Evolutionary conservation across 2,888 invertebrate genomes (phyloP), one percentile per base, ranked within the genome.

Genomic region (Epinotia nisella): DNA sequence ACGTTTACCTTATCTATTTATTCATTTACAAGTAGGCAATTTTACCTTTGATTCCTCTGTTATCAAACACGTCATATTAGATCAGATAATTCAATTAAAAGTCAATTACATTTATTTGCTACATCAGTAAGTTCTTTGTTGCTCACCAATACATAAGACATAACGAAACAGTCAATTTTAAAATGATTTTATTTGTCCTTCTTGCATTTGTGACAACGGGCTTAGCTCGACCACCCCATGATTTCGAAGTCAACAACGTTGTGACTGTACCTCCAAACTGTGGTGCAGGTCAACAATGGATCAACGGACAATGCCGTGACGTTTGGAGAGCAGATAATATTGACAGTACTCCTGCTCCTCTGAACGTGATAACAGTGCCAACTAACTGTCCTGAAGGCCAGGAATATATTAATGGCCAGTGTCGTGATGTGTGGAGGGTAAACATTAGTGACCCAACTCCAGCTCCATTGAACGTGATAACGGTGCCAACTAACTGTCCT

Each of bases 51-150:
- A 41, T 66, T 56, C 66, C 66, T 21, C 66, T 55, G 21, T 69
- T 73, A 73, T 69, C 73, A 64, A 17, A 41, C 11, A 39, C 73
- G 68, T 69, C 68, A 73, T 64, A 58, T 64, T 56, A 59, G 56
- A 69, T 55, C 76, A 78, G 83, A 82, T 80, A 84, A 80, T 77
- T 74, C 74, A 78, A 83, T 83, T 80, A 83, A 78, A 83, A 81
- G 78, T 73, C 79, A 81, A 81, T 83, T 80, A 83, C 74, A 77
- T 78, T 78, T 77, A 71, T 68, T 70, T 51, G 76, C 72, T 78
- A 41, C 58, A 69, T 64, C 64, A 73, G 73, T 73, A 64, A 62
- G 51, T 69, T 69, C 68, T 59, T 29, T 64, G 73, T 64, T 69
- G 19, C 69, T 69, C 73, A 41, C 17, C 62, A 51, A 68, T 51